A percentile compares a stretch with the other conserved stretches of the same genome.
phyloP scores from a whole-genome alignment of 2,113 vertebrate genomes.

The Parotia lawesii region DNA sequence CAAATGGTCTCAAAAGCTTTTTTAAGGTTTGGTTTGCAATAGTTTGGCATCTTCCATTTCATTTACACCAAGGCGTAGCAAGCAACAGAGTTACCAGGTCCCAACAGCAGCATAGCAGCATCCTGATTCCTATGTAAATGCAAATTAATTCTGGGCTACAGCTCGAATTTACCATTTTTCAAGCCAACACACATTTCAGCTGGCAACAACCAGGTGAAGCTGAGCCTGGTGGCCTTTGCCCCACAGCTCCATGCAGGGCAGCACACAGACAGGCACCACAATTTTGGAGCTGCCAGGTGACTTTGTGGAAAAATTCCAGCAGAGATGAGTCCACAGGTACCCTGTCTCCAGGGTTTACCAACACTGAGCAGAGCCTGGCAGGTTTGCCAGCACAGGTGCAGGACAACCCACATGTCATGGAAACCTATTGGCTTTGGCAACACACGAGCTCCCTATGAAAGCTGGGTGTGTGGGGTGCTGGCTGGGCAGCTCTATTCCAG shows the following conservation, averaged over 20 bases:
- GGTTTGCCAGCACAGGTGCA: background rate
- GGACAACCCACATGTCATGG: background rate
- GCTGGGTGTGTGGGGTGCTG: background rate
- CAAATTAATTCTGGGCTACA: background rate
- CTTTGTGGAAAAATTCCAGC: background rate
- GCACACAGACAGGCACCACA: background rate
- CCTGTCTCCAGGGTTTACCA: background rate
- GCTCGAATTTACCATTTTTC: background rate
- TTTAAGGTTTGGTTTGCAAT: background rate
- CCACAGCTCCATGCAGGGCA: accelerated
- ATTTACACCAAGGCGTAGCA: background rate
- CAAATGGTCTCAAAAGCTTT: background rate
- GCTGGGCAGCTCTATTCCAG: background rate
- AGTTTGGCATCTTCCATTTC: background rate
- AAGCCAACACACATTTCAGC: background rate
- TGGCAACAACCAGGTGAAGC: background rate
- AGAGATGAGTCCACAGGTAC: background rate
- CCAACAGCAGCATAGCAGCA: background rate
- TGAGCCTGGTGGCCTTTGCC: background rate
- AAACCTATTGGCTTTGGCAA: background rate
- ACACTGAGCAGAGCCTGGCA: background rate
- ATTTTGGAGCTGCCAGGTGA: accelerated
- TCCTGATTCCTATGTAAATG: background rate
- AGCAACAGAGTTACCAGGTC: background rate
- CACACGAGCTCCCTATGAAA: background rate